Percentiles rank a stretch among this genome's conserved stretches.
Evolutionary conservation across 2,113 vertebrate species (phyloP).

Genomic region (Channa argus): DNA sequence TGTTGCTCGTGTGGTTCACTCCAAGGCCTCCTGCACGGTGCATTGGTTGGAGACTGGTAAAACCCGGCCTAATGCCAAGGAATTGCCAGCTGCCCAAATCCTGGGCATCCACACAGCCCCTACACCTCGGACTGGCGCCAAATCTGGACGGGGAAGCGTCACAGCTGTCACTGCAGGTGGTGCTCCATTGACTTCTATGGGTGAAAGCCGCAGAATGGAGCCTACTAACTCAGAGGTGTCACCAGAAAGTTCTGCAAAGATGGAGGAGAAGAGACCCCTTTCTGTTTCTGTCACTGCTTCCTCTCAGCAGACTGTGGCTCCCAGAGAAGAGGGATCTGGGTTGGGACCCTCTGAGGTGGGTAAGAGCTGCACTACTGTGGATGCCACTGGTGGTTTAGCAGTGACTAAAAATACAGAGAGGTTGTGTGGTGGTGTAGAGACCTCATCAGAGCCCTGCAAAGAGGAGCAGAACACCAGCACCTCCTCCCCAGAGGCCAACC

Average conservation of each 20-base stretch:
- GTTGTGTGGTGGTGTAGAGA: slow-evolving; percentile 32
- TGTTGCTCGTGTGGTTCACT: slow-evolving; percentile 96
- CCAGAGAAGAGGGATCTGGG: slow-evolving; percentile 53
- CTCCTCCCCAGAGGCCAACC: slow-evolving; percentile 57
- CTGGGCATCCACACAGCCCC: slow-evolving; percentile 89
- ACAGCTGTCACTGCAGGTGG: background rate
- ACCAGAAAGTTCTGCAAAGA: slow-evolving; percentile 53
- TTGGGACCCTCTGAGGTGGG: slow-evolving; percentile 35
- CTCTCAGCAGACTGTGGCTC: slow-evolving; percentile 38
- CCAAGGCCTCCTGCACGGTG: slow-evolving; percentile 97
- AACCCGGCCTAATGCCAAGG: slow-evolving; percentile 89
- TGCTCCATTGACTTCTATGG: slow-evolving; percentile 2
- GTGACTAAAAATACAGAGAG: slow-evolving; percentile 67
- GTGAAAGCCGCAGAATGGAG: slow-evolving; percentile 65
- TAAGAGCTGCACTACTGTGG: slow-evolving; percentile 15
- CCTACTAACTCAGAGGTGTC: slow-evolving; percentile 35
- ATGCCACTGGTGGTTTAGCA: slow-evolving; percentile 23
- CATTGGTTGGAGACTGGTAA: slow-evolving; percentile 97
- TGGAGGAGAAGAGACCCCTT: slow-evolving; percentile 66
- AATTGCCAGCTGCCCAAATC: slow-evolving; percentile 93
- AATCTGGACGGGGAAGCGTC: slow-evolving; percentile 58
- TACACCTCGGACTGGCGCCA: slow-evolving; percentile 39
- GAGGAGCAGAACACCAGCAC: slow-evolving; percentile 57
- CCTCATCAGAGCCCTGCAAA: slow-evolving; percentile 55
- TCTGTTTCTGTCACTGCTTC: slow-evolving; percentile 21